Base-by-base conservation (phyloP, 2,797 vertebrate species). In the Neosilurus hyrtlii region DNA sequence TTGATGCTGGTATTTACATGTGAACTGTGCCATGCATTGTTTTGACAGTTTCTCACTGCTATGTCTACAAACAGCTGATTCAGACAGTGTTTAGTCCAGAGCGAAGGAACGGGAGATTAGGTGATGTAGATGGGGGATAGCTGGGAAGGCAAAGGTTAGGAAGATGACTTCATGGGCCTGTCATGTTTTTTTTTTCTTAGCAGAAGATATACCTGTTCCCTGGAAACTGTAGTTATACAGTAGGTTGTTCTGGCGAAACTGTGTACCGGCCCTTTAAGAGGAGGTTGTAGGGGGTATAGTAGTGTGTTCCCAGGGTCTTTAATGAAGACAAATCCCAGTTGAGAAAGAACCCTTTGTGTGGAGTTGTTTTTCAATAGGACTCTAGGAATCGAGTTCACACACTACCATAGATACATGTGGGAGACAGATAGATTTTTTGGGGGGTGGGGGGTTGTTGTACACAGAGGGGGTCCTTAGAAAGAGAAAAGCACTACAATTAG, bases 281-380 rank as follows among this genome's bases (percentile, higher is more conserved):
- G 18, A 71, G 82, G 85, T 90, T 72, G 37, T 54, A 90, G 85
- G 87, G 89, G 15, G 90, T 89, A 90, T 91, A 88, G 89, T 89
- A 90, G 86, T 91, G 90, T 91, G 91, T 95, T 94, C 94, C 93
- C 94, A 94, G 92, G 93, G 87, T 94, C 91, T 94, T 92, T 94
- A 93, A 94, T 94, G 90, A 91, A 94, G 91, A 93, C 89, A 87
- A 88, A 92, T 87, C 89, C 88, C 83, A 87, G 86, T 86, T 92
- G 92, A 95, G 94, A 95, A 95, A 94, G 94, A 92, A 89, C 90
- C 93, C 92, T 92, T 95, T 95, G 94, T 95, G 89, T 91, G 82
- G 85, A 68, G 80, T 63, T 74, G n/a, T 91, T 87, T 94, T 94
- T 94, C 93, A 95, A 92, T 89, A 88, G 89, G 88, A 89, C 91